Evolutionary conservation across 1,140 invertebrate genomes (phyloP), one percentile per base, ranked within the genome.

Genomic region (Neodiprion lecontei): DNA sequence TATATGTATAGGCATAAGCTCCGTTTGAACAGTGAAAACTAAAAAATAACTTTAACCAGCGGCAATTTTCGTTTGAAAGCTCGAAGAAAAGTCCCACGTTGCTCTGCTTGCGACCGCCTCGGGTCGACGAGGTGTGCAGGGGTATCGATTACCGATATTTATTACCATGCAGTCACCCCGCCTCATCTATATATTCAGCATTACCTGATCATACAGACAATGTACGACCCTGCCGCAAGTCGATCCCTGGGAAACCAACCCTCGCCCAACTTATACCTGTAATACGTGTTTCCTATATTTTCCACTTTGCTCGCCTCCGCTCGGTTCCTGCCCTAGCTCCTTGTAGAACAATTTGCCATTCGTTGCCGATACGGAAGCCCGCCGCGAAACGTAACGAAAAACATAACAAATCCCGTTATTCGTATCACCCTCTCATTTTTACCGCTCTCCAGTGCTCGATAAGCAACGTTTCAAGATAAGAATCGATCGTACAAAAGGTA

Each of bases 101-200:
- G 11, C 11, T 61, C 53, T 76, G 69, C 77, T 75, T 77, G 77
- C 72, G 72, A 69, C 76, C 74, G 75, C 70, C 77, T 72, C 73
- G 68, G 74, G 78, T 78, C 74, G 78, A 83, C 79, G 74, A 80
- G 75, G 78, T 77, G 75, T 79, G 78, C 77, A 71, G 73, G 76
- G 76, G 75, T 83, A 83, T 83, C 81, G 82, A 83, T 83, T 82
- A 82, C 79, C 82, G 79, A 84, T 84, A 84, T 83, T 84, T 84
- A 84, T 84, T 84, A 80, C 81, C 79, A 79, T 76, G 77, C 79
- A 81, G 80, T 80, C 77, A 79, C 74, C 80, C 70, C 74, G 77
- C 76, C 66, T 81, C 79, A 74, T 72, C 81, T 83, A 81, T 81
- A 79, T 77, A 79, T 80, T 73, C 70, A 28, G 72, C 73, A 73